A percentile compares a stretch with the other conserved stretches of the same genome.
These are phyloP conservation scores for Turdus rufiventris DNA, from an alignment of 2,113 vertebrate genomes.

Conservation along the genomic window DNA sequence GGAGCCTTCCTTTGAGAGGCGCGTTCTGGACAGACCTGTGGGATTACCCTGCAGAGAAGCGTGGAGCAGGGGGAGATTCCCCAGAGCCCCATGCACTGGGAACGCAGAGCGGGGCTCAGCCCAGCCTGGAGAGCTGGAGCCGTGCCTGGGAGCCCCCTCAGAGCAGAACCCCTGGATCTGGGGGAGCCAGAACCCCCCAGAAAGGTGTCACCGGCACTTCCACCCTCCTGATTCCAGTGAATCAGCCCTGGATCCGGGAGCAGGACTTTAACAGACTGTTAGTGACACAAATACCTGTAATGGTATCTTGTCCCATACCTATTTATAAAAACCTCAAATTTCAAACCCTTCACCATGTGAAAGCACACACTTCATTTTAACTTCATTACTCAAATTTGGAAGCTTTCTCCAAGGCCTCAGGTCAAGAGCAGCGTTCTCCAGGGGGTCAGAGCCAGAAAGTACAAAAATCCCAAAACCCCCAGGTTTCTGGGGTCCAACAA, in stretches of 20 bases:
- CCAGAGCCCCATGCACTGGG: rapidly evolving
- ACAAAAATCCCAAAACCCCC: no score
- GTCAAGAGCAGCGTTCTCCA: no score
- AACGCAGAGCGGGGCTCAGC: rapidly evolving
- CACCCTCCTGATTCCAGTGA: rapidly evolving
- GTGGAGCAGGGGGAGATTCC: not conserved
- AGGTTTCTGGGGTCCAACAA: no score
- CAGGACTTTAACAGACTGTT: not conserved
- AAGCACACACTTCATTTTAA: no score
- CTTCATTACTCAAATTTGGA: no score
- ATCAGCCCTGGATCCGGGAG: not conserved
- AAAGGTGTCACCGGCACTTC: not conserved
- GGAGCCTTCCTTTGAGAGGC: not conserved
- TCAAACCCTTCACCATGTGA: no score
- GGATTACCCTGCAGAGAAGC: not conserved
- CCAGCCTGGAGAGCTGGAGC: not conserved
- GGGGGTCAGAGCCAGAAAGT: no score
- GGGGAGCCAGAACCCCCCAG: rapidly evolving
- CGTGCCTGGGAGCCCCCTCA: rapidly evolving
- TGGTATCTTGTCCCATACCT: no score
- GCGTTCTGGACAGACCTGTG: not conserved
- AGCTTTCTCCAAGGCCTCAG: no score
- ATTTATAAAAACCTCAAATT: no score
- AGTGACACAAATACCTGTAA: not conserved
- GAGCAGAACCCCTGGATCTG: rapidly evolving